Percentiles rank a stretch among this genome's conserved stretches.
These are phyloP conservation scores for Peribatodes rhomboidaria DNA, from an alignment of 2,888 invertebrate genomes.

Conservation along the genomic window DNA sequence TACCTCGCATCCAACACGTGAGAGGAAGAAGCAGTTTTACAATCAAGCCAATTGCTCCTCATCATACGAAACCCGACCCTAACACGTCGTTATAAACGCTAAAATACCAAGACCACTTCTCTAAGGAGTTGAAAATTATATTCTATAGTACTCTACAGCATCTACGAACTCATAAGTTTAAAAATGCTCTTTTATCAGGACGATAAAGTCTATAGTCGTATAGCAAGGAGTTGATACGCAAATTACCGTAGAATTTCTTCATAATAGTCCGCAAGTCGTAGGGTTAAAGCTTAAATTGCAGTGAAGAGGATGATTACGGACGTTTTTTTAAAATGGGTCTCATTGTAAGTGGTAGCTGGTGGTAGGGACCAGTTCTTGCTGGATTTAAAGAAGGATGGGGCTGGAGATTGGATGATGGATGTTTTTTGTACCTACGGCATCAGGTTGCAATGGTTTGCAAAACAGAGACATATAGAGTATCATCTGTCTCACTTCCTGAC, in stretches of 20 bases:
- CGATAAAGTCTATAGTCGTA: constrained; percentile 11
- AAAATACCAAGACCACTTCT: constrained; percentile 11
- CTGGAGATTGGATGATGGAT: constrained; percentile 17
- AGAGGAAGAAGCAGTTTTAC: constrained; percentile 66
- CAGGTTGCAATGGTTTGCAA: too few species aligned
- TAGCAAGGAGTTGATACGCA: constrained; percentile 12
- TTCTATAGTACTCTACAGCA: too few species aligned
- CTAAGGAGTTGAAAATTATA: constrained; percentile 51
- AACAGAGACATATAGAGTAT: not conserved
- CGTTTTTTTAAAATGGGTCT: constrained; percentile 64
- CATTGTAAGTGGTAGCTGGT: constrained; percentile 66
- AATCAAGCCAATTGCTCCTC: constrained; percentile 53
- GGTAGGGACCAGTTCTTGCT: constrained; percentile 54
- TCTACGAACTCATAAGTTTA: too few species aligned
- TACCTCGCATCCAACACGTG: constrained; percentile 52
- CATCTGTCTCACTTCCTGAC: too few species aligned
- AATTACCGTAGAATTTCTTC: not conserved
- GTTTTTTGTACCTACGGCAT: not conserved
- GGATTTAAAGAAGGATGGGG: constrained; percentile 20
- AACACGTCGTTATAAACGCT: not conserved
- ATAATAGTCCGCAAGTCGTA: not conserved
- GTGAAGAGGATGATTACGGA: constrained; percentile 39
- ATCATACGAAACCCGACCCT: constrained; percentile 10
- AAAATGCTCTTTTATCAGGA: not conserved
- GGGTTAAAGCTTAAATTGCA: constrained; percentile 21